Base-by-base conservation (phyloP, 2,888 invertebrate species). In the Alviniconcha strummeri region DNA sequence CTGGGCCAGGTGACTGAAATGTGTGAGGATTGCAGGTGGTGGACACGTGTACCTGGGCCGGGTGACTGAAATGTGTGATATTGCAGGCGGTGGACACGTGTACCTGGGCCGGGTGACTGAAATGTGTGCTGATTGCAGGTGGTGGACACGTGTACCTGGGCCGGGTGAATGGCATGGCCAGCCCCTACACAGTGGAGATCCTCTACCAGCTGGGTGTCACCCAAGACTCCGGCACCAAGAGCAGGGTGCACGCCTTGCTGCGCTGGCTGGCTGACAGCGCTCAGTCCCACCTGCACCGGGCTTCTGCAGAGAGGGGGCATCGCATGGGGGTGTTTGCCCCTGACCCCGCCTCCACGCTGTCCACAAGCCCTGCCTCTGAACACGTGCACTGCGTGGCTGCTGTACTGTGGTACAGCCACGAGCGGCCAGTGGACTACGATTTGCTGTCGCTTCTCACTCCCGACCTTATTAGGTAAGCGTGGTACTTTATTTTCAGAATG, bases 141-240 rank as follows among this genome's bases (percentile, higher is more conserved):
- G 89, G 86, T 64, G 84, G 94, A 95, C 81, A 95, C 82, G 85
- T 89, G 9, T 91, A 90, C 82, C 87, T 91, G 71, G 92, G 92
- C 60, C 92, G 91, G 85, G 90, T 92, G 36, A 91, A 91, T 87
- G 93, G 93, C 36, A 89, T 92, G 71, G 93, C 93, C 69, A 94
- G 93, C 89, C 95, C 96, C 86, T 95, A 96, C 64, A 96, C 97
- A 57, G 97, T 97, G 89, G 97, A 97, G 94, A 94, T 97, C 84
- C 95, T 97, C 83, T 97, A 96, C 89, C 96, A 96, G 93, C 95
- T 98, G 85, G 97, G 97, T 89, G 96, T 95, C 82, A 94, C 95
- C 11, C 93, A 94, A 91, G 96, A 96, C 91, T 85, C 85, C 17
- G 91, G 92, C 77, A 92, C 92, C 57, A 85, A 85, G 67, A 88